Conservation (phyloP, 2,113 vertebrate species). For the Apaloderma vittatum region DNA sequence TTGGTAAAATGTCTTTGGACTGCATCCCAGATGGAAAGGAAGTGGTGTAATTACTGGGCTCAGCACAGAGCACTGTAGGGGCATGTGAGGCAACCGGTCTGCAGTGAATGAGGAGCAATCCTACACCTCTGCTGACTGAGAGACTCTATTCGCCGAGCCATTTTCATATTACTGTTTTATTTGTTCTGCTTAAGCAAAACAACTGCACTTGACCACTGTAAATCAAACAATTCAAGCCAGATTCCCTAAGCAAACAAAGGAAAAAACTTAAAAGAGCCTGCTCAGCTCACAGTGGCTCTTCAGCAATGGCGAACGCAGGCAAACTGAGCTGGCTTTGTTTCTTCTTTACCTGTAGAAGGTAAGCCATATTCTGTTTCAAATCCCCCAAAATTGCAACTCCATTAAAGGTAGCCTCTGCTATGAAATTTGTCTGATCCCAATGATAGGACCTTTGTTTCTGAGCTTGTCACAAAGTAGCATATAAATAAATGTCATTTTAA, state of each 20-base stretch:
- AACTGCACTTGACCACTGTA: conserved; percentile 7
- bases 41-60: conserved; percentile 60
- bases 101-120: neutral
- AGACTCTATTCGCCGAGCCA: neutral
- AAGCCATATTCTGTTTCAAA: neutral
- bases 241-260: neutral
- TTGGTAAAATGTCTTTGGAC: conserved; percentile 67
- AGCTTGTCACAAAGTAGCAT: neutral
- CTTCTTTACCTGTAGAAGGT: neutral
- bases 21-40: conserved; percentile 71
- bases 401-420: neutral
- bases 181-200: conserved; percentile 41
- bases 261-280: neutral
- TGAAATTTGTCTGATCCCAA: neutral
- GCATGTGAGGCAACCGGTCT: neutral
- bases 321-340: neutral
- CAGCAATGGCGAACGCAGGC: neutral
- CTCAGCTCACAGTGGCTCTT: neutral
- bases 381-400: neutral
- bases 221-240: conserved; percentile 49
- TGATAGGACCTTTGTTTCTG: neutral
- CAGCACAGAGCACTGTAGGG: conserved; percentile 22
- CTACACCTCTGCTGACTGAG: neutral
- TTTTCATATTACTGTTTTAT: conserved; percentile 6
- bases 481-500: neutral